Evolutionary conservation across 2,888 invertebrate genomes (phyloP).

Genomic region (Sialis lutaria): DNA sequence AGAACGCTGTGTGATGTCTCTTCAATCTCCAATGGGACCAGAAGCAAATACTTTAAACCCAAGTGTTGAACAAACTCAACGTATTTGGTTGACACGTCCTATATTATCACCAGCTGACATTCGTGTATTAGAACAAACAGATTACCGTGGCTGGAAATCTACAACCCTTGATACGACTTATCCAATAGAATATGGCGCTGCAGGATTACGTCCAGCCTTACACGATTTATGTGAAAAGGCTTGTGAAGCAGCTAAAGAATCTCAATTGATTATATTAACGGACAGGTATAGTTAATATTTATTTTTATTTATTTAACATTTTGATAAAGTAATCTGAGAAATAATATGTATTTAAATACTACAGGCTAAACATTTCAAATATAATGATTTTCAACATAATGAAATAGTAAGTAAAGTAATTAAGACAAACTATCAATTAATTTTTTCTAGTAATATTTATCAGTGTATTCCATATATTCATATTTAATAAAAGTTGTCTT

Average conservation of each 20-base stretch:
- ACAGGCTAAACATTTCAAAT: too few species aligned
- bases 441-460: too few species aligned
- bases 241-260: conserved; percentile 41
- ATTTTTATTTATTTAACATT: not conserved
- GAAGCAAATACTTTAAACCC: conserved; percentile 89
- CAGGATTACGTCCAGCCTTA: conserved; percentile 64
- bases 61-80: conserved; percentile 53
- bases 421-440: too few species aligned
- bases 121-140: conserved; percentile 68
- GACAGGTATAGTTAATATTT: conserved; percentile 31
- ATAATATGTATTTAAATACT: too few species aligned
- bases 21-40: conserved; percentile 93
- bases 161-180: conserved; percentile 67
- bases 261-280: conserved; percentile 73
- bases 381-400: too few species aligned
- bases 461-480: too few species aligned
- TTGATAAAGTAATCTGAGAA: too few species aligned
- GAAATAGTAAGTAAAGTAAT: too few species aligned
- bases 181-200: conserved; percentile 52
- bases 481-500: too few species aligned
- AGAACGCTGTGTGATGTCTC: conserved; percentile 96
- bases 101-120: conserved; percentile 83
- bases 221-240: conserved; percentile 67
- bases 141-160: conserved; percentile 76
- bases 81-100: conserved; percentile 80